A percentile compares a stretch with the other conserved stretches of the same genome.
Conservation (phyloP, 2,888 invertebrate genomes). For the Pandemis cinnamomeana region DNA sequence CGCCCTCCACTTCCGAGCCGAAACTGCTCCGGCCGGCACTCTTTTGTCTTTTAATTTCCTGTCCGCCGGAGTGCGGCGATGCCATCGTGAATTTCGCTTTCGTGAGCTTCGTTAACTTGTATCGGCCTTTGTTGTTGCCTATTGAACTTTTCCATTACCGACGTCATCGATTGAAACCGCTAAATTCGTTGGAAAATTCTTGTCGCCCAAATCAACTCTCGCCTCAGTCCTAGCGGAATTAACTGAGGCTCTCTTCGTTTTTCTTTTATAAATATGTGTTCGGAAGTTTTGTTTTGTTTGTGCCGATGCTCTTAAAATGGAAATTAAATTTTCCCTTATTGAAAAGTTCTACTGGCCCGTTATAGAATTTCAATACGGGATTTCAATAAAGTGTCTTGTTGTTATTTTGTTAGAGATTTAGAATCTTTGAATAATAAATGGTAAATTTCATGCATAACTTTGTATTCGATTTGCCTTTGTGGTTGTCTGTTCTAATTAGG, state of each 20-base stretch:
- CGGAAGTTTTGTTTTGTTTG: conserved; percentile 68
- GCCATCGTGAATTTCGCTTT: conserved; percentile 80
- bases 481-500: conserved; percentile 22
- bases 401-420: conserved; percentile 45
- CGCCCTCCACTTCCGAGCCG: conserved; percentile 78
- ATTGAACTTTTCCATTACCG: conserved; percentile 83
- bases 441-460: conserved; percentile 38
- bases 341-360: conserved; percentile 67
- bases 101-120: conserved; percentile 82
- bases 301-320: conserved; percentile 63
- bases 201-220: conserved; percentile 61
- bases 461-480: conserved; percentile 31
- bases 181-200: conserved; percentile 77
- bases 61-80: conserved; percentile 73
- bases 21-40: conserved; percentile 76
- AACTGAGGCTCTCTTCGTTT: conserved; percentile 65
- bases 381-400: conserved; percentile 69
- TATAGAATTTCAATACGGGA: conserved; percentile 62
- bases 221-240: conserved; percentile 58
- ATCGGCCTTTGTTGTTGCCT: conserved; percentile 80
- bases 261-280: conserved; percentile 70
- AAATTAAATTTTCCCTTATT: conserved; percentile 77
- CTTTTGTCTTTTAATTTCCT: conserved; percentile 85
- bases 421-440: conserved; percentile 45
- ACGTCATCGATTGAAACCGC: conserved; percentile 79